A percentile compares a stretch with the other conserved stretches of the same genome.
Conservation (phyloP, 2,113 vertebrate species). For the Leucopsar rothschildi region DNA sequence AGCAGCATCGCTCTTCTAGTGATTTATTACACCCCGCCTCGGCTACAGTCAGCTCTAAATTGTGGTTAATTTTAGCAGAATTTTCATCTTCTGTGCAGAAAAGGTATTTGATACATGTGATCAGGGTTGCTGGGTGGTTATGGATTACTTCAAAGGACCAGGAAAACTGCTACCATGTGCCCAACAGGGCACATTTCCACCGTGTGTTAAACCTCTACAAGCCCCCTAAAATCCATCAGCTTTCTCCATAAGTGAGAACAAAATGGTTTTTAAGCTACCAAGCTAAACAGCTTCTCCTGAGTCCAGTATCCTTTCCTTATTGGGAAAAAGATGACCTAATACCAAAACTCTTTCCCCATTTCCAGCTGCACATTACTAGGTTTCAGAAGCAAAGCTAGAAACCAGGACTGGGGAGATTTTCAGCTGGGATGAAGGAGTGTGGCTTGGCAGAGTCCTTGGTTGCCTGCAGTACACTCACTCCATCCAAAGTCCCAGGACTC, state of each 20-base stretch:
- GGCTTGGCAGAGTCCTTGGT: neutral
- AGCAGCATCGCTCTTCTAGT: conserved; percentile 7
- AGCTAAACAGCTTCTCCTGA: neutral
- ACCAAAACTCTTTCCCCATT: neutral
- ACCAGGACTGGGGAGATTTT: neutral
- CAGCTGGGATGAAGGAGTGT: neutral
- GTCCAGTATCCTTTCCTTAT: conserved; percentile 20
- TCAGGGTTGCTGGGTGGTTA: neutral
- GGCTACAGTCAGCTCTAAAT: conserved; percentile 28
- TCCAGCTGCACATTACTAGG: neutral
- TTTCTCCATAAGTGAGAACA: neutral
- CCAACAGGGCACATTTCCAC: neutral
- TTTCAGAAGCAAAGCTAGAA: conserved; percentile 18
- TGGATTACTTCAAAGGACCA: neutral
- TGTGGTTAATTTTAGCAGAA: conserved; percentile 48
- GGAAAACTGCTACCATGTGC: neutral
- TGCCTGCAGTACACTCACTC: neutral
- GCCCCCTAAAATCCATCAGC: neutral
- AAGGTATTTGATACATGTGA: neutral
- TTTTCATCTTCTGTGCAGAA: conserved; percentile 20
- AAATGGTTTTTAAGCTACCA: neutral
- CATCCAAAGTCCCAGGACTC: neutral
- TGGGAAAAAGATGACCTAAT: conserved; percentile 50
- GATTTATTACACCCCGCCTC: conserved; percentile 35
- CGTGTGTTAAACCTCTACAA: neutral